Percentiles rank a stretch among this genome's conserved stretches.
phyloP scores from a whole-genome alignment of 2,797 vertebrate genomes.

The Ataeniobius toweri region DNA sequence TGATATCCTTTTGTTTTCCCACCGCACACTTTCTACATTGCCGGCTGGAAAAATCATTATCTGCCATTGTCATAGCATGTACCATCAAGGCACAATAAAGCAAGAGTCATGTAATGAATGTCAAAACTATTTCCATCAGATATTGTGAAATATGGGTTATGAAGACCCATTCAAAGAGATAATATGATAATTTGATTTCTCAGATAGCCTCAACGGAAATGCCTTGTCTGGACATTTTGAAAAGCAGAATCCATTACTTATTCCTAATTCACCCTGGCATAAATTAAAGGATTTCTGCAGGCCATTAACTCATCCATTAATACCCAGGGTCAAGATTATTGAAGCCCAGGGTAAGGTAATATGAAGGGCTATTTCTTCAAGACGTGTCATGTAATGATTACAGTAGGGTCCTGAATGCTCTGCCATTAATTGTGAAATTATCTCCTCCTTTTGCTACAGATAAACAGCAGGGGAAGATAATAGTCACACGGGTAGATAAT shows the following conservation, averaged over 20 bases:
- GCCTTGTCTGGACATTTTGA: conserved; percentile 82
- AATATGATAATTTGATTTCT: conserved; percentile 86
- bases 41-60: conserved; percentile 72
- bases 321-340: conserved; percentile 84
- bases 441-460: conserved; percentile 75
- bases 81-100: conserved; percentile 79
- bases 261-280: conserved; percentile 85
- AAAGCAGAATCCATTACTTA: conserved; percentile 86
- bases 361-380: conserved; percentile 81
- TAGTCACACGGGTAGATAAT: conserved; percentile 76
- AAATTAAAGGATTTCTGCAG: conserved; percentile 86
- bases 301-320: conserved; percentile 87
- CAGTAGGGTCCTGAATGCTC: conserved; percentile 73
- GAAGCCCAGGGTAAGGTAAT: conserved; percentile 83
- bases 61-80: conserved; percentile 78
- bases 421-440: conserved; percentile 83
- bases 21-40: conserved; percentile 57
- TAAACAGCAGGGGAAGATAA: conserved; percentile 80
- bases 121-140: conserved; percentile 83
- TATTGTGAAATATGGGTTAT: conserved; percentile 80
- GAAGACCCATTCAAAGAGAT: conserved; percentile 83
- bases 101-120: conserved; percentile 81
- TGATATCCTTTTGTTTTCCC: conserved; percentile 49
- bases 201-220: conserved; percentile 84
- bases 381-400: conserved; percentile 79